Base-by-base conservation (phyloP, 2,888 invertebrate species). In the Syritta pipiens region DNA sequence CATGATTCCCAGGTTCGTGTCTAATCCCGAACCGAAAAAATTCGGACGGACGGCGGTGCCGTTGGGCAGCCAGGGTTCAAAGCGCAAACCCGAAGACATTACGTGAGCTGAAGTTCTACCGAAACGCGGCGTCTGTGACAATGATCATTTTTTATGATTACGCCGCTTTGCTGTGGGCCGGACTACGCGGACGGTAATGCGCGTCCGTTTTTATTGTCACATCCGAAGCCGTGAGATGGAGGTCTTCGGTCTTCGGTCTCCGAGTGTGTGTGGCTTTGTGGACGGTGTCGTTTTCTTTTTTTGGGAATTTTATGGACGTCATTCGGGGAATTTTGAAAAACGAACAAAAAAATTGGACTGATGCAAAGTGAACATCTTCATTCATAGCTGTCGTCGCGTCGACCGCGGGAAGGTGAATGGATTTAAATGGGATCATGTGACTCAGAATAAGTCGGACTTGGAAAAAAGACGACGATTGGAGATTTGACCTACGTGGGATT, bases 61-160 rank as follows among this genome's bases (percentile, higher is more conserved):
- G 74, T 67, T 62, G 59, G 62, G 67, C 62, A 68, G 79, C 19
- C 57, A 51, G 10, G 79, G 74, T 79, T 72, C 74, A 74, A 32
- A 79, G 79, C 55, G 79, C 79, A 79, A 79, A 79, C 74, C 53
- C 74, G 62, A 57, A 79, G 74, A 67, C 79, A 74, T 79, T 79
- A 62, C 65, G 72, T 63, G 65, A 49, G 40, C 72, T 35, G 60
- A 22, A 62, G 74, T 79, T 74, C 79, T 30, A 44, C 74, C 68
- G 79, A 79, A 79, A 68, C 42, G n/a, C n/a, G 30, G 30, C 49
- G 48, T 55, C 55, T 68, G 74, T 79, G 74, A 79, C 79, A 79
- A 68, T 68, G 79, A 79, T 74, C 74, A 74, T 74, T 62, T 55
- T 74, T 62, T 68, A 68, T 19, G 79, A 79, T 72, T 79, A 57